These are phyloP conservation scores for Catostylus mosaicus DNA, from an alignment of 30 jellyfish, hydroid and myxozoan species.

Conservation along the genomic window DNA sequence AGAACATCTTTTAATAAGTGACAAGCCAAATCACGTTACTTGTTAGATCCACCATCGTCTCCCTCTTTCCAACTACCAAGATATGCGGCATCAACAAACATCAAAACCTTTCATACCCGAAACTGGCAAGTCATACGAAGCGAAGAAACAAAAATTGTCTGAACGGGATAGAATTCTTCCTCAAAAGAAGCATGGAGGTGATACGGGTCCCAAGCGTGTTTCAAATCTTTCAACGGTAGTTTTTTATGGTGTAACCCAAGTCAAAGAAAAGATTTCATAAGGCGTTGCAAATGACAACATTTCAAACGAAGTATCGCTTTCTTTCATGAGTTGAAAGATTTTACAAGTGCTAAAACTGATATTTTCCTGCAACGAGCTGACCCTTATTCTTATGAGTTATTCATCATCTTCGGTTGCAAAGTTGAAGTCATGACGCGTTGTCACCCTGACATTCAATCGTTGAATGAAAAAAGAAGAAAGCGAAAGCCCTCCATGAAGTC, in stretches of 20 bases:
- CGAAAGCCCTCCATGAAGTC: no score
- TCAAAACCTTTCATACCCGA: no score
- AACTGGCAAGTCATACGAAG: not conserved
- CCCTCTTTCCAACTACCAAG: no score
- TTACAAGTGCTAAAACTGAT: slow-evolving; percentile 44
- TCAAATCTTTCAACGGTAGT: slow-evolving; percentile 37
- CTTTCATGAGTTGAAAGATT: slow-evolving; percentile 38
- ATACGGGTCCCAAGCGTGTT: slow-evolving; percentile 20
- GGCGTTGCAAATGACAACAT: slow-evolving; percentile 23
- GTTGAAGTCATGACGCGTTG: no score
- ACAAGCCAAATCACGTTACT: no score
- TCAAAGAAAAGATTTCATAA: not conserved
- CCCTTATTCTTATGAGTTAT: not conserved
- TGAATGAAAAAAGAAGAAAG: no score
- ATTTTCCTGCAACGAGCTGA: slow-evolving; percentile 3
- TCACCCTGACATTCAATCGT: no score
- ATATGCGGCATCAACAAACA: no score
- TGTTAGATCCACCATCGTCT: no score
- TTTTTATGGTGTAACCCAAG: slow-evolving; percentile 12
- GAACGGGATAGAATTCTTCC: not conserved
- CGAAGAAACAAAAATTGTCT: not conserved
- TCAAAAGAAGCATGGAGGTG: not conserved
- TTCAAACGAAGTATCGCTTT: slow-evolving; percentile 41
- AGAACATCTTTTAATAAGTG: no score
- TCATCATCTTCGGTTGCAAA: not conserved